Evolutionary conservation across 2,888 invertebrate species (phyloP), one percentile per base, ranked within the genome.

Genomic region (Eupithecia vulgata): DNA sequence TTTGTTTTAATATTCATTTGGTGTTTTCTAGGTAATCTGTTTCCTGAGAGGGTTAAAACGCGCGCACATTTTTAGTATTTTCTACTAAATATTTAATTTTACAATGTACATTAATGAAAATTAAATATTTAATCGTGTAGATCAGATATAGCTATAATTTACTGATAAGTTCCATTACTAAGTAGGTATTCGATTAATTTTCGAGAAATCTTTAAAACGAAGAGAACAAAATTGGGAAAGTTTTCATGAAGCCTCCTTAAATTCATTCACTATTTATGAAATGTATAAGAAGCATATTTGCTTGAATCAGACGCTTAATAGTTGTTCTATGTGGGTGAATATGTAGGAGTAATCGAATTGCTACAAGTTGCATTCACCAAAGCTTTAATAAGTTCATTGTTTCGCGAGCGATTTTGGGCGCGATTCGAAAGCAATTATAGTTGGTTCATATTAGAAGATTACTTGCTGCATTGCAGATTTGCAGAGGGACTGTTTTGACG

Each of bases 281-380:
- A 85, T 79, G 75, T 81, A 80, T 84, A 87, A 81, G 82, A 85
- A 81, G 79, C 83, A 83, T 83, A 83, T 81, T 85, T 85, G 67
- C 62, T 67, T 76, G 74, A 76, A 81, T 81, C 79, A 84, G 83
- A 87, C 85, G 83, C 82, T 84, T 84, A 83, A 80, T 78, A 67
- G 67, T 25, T 65, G 67, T 72, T 65, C 68, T 71, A 77, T 76
- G 78, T 91, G 86, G 90, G 90, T 72, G 75, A 85, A 70, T 80
- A 84, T 84, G 92, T 91, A 88, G 91, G 91, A 87, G 91, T 66
- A 70, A 30, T 61, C 70, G 25, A 72, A 68, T 70, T 68, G 65
- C 45, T 70, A 65, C n/a, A 72, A 69, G 67, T 84, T 85, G 78
- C 81, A 79, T 77, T 84, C 81, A 87, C 87, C 87, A 86, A 85